Base-by-base conservation (phyloP, 2,888 invertebrate species). In the Cheiracanthium punctorium region DNA sequence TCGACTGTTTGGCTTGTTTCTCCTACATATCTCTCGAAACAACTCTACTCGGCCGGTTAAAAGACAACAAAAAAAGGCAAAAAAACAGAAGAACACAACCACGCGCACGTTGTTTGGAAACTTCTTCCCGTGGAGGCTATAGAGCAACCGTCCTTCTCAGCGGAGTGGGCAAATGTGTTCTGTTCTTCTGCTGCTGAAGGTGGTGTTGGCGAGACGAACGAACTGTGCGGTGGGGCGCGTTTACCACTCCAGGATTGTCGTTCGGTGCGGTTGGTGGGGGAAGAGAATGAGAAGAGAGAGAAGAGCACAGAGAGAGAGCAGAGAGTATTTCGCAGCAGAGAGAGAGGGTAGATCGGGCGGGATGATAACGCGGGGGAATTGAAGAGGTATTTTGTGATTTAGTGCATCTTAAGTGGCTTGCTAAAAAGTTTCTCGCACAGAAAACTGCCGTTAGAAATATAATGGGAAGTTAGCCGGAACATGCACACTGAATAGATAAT, bases 381-480 rank as follows among this genome's bases (percentile, higher is more conserved):
- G 58, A 58, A 58, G 58, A 58, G 58, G 58, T 58, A 24, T 58
- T 58, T 58, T 58, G 58, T 58, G 58, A 58, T 58, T 58, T 58
- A 58, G 58, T 24, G 20, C 58, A 58, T 58, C 58, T 58, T 58
- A 58, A 58, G 58, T 58, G 58, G 58, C 24, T 58, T 58, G 24
- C 58, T 58, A 58, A 58, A 58, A 58, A 58, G 58, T 58, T 58
- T 58, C 24, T 37, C 10, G 4, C 10, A 7, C 58, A 20, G 58
- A 24, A 20, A 58, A 58, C 1, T 24, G 58, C 24, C 20, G 20
- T 58, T 58, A 24, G 24, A 24, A 17, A 58, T n/a, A n/a, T 58
- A 24, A 58, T 58, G 58, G 24, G 58, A 58, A 58, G 58, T 24
- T 20, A 58, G 58, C 7, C 24, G 5, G 12, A 24, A 24, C 12